Conservation (phyloP, 2,888 invertebrate species). For the Atethmia centrago region DNA sequence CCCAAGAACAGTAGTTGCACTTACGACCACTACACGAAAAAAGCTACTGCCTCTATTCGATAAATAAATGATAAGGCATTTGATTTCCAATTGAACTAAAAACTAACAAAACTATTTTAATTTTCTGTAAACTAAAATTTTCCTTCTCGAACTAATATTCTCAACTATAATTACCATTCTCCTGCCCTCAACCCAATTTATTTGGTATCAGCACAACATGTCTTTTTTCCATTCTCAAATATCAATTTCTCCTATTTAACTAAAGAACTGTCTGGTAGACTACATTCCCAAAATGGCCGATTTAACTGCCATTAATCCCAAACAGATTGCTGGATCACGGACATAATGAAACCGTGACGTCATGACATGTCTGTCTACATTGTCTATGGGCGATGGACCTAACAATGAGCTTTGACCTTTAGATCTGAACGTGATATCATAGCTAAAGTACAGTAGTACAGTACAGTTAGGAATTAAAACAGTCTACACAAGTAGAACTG, state of each 20-base stretch:
- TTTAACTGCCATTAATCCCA: conserved; percentile 37
- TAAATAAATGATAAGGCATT: background rate
- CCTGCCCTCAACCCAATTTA: too few relatives aligned
- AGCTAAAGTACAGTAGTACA: background rate
- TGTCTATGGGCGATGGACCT: conserved; percentile 47
- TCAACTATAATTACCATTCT: too few relatives aligned
- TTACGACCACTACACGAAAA: background rate
- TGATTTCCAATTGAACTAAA: background rate
- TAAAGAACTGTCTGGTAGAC: background rate
- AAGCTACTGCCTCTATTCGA: background rate
- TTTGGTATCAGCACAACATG: too few relatives aligned
- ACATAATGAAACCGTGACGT: conserved; percentile 29
- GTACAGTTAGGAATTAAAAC: background rate
- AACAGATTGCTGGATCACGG: conserved; percentile 26
- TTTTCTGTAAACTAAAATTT: background rate
- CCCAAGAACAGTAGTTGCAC: background rate
- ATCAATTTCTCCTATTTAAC: background rate
- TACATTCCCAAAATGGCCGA: conserved; percentile 34
- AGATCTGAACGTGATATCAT: conserved; percentile 12
- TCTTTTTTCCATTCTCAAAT: background rate
- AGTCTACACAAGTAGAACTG: background rate
- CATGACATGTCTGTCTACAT: conserved; percentile 34
- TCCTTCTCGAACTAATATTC: too few relatives aligned
- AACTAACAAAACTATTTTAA: background rate
- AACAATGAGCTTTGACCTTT: conserved; percentile 46